Conservation (phyloP, 2,888 invertebrate species). For the Hypercompe scribonia region DNA sequence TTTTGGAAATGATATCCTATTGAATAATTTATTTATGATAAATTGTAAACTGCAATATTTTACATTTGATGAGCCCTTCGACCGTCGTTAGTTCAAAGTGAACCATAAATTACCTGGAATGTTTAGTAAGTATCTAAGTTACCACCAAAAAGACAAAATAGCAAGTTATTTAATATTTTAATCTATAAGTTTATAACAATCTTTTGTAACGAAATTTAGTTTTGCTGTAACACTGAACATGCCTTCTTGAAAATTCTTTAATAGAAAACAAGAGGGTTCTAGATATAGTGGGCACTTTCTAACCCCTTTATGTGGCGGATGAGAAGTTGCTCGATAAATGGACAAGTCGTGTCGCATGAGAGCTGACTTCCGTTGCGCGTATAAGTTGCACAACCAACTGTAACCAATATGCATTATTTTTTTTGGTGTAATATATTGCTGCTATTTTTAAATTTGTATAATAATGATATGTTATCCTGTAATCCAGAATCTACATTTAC, state of each 20-base stretch:
- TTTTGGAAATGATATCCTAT: not conserved
- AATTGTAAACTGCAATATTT: not conserved
- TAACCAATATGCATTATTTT: slow-evolving; percentile 4
- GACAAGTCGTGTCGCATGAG: slow-evolving; percentile 81
- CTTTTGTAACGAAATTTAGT: not conserved
- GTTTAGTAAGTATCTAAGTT: not conserved
- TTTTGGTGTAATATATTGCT: not conserved
- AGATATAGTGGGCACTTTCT: slow-evolving; percentile 54
- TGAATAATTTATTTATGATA: not conserved
- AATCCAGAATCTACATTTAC: not conserved
- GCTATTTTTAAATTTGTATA: not conserved
- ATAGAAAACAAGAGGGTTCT: slow-evolving; percentile 37
- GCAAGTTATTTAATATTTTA: not conserved
- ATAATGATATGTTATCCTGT: not conserved
- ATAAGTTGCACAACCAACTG: slow-evolving; percentile 42
- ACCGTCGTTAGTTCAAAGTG: not conserved
- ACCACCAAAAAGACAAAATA: not conserved
- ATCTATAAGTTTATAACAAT: not conserved
- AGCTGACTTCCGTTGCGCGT: slow-evolving; percentile 63
- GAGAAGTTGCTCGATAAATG: slow-evolving; percentile 74
- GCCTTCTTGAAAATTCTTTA: slow-evolving; percentile 31
- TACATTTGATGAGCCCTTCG: not conserved
- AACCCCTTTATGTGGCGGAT: slow-evolving; percentile 71
- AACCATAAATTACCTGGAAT: not conserved
- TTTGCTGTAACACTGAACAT: not conserved